phyloP scores from a whole-genome alignment of 2,888 invertebrate species.

The Cylindroiulus punctatus region DNA sequence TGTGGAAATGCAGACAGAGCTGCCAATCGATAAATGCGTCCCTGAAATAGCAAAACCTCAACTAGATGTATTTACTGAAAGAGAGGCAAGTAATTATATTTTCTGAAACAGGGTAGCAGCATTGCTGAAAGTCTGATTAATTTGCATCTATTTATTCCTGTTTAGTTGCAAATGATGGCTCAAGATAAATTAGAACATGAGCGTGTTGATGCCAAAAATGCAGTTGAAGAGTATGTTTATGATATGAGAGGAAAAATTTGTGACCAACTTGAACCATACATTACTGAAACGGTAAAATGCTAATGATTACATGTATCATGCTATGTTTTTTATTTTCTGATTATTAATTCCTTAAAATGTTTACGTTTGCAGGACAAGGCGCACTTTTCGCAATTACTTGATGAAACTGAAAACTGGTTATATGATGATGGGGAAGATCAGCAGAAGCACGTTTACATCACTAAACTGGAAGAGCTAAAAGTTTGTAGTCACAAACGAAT shows the following conservation, averaged over 20 bases:
- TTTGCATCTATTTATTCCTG: constrained; percentile 59
- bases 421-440: constrained; percentile 98
- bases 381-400: constrained; percentile 71
- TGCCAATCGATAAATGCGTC: constrained; percentile 79
- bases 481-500: neutral
- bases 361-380: constrained; percentile 61
- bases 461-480: constrained; percentile 67
- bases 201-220: constrained; percentile 93
- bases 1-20: constrained; percentile 74
- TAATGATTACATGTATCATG: constrained; percentile 61
- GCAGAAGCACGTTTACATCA: constrained; percentile 76
- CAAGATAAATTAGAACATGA: constrained; percentile 94
- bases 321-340: neutral
- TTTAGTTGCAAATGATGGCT: constrained; percentile 79
- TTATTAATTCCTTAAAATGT: neutral
- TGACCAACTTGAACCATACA: constrained; percentile 78
- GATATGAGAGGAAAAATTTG: constrained; percentile 90
- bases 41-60: constrained; percentile 78
- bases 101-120: neutral
- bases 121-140: constrained; percentile 59
- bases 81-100: constrained; percentile 73
- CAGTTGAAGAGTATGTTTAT: constrained; percentile 98
- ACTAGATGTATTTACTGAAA: constrained; percentile 79
- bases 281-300: constrained; percentile 76
- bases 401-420: constrained; percentile 93